Base-by-base conservation (phyloP, 1,140 invertebrate genomes). In the Tigriopus japonicus region DNA sequence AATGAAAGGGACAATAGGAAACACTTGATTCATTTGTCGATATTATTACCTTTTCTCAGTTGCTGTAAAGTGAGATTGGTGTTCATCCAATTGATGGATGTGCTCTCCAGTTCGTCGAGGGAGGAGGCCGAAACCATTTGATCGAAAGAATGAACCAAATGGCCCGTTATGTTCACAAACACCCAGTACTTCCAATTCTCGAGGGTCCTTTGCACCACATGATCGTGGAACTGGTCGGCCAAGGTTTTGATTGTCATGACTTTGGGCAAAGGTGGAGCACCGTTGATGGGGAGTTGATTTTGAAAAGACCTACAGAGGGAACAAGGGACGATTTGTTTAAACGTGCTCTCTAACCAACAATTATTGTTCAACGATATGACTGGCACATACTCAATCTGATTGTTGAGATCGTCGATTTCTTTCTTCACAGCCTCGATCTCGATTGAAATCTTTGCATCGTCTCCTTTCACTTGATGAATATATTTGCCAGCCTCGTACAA, bases 101-200 rank as follows among this genome's bases (percentile, higher is more conserved):
- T 61, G 23, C 14, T 55, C 23, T 54, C 21, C 21, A 61, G 19
- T n/a, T 35, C 43, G 13, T 42, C 15, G 21, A 15, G 43, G 1
- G 23, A 56, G n/a, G 45, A 23, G 23, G 43, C 45, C 23, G 14
- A 15, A 6, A 61, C 59, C 28, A 54, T 24, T 49, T 49, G 43
- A 51, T 17, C 59, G 42, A 61, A 61, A 12, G 42, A 15, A 35
- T 60, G 59, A 19, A 60, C 59, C 23, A 60, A 60, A 19, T 60
- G 59, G 14, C 59, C 59, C 59, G 53, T 60, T 7, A 60, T 60
- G 24, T 15, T 56, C 12, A 49, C 53, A 35, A 60, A 60, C 9
- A 60, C 59, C 59, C 59, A 60, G 43, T 60, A 60, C 24, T 42
- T 60, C 59, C 59, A 60, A 24, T 60, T 42, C 15, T 60, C 43